Evolutionary conservation across 2,888 invertebrate genomes (phyloP), one percentile per base, ranked within the genome.

Genomic region (Dione vanillae): DNA sequence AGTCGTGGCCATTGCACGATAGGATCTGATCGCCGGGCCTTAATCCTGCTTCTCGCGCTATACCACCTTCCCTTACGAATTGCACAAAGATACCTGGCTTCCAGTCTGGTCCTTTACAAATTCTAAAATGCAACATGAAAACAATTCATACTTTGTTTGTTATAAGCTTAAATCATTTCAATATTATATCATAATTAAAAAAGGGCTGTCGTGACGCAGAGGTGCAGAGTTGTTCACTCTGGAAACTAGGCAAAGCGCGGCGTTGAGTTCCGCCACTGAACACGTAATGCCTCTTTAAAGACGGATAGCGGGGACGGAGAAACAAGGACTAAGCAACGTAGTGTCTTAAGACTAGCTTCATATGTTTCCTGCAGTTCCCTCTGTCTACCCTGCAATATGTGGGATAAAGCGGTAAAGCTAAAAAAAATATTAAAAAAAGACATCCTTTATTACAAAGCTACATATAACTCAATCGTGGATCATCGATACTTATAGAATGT

Each of bases 1-100:
- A 96, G 82, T 96, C 96, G 69, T 96, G 94, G 73, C 97, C 97
- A 85, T 99, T 98, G 86, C 98, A 98, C 78, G 96, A 96, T 67
- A 98, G 87, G 75, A 99, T 97, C 89, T 98, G 98, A 87, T 99
- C 98, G 8, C 98, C 98, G 0, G 97, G 97, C 79, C 97, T 94
- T 16, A 99, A 91, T 0, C 98, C 98, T 1, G 97, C 97, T 80
- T 97, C 97, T 61, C 97, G 94, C 0, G 98, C 98, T 70, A 98
- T 96, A 56, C 98, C 97, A 37, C 96, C 96, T 77, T 97, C 97
- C 83, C 97, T 96, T 66, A 98, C 97, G 79, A 97, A 97, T 92
- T 98, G 97, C 51, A 98, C 96, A 86, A 96, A 98, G 78, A 98
- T 97, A 49, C 98, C 98, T 0, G 97, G 97, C 82, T 96, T 96